These are phyloP conservation scores for Eristalis tenax DNA, from an alignment of 2,888 invertebrate species.

Conservation along the genomic window DNA sequence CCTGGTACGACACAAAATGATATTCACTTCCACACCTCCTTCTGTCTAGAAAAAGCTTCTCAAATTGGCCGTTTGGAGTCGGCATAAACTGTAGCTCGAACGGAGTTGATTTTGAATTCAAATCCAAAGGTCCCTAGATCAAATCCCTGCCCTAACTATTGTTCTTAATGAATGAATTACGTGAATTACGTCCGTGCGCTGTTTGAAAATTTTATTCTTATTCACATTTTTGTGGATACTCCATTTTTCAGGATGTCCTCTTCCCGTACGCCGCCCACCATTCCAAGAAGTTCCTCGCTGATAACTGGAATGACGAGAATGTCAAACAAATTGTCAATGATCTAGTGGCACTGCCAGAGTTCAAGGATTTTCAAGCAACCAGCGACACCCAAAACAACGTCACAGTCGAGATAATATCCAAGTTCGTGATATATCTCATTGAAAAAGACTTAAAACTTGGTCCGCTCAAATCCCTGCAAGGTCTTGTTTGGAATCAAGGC, in stretches of 20 bases:
- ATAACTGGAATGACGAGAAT: conserved; percentile 87
- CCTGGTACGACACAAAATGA: no score
- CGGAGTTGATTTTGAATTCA: no score
- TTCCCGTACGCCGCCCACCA: conserved; percentile 90
- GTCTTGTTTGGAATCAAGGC: conserved; percentile 93
- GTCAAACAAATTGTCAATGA: conserved; percentile 86
- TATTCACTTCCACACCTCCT: no score
- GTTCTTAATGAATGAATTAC: no score
- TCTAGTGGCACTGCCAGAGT: conserved; percentile 83
- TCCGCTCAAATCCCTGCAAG: conserved; percentile 93
- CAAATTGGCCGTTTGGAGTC: no score
- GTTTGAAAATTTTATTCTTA: no score
- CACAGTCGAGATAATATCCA: conserved; percentile 84
- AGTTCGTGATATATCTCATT: conserved; percentile 91
- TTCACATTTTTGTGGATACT: no score
- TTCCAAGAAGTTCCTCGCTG: conserved; percentile 86
- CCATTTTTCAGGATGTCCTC: conserved; percentile 85
- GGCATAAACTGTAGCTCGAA: no score
- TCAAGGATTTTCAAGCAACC: conserved; percentile 66
- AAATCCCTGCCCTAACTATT: no score
- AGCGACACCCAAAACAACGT: conserved; percentile 79
- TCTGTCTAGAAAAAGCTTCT: no score
- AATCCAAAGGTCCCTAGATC: no score
- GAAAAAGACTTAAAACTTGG: conserved; percentile 89
- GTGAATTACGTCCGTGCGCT: no score